Conservation (phyloP, 2,888 invertebrate species). For the Stenichneumon culpator region DNA sequence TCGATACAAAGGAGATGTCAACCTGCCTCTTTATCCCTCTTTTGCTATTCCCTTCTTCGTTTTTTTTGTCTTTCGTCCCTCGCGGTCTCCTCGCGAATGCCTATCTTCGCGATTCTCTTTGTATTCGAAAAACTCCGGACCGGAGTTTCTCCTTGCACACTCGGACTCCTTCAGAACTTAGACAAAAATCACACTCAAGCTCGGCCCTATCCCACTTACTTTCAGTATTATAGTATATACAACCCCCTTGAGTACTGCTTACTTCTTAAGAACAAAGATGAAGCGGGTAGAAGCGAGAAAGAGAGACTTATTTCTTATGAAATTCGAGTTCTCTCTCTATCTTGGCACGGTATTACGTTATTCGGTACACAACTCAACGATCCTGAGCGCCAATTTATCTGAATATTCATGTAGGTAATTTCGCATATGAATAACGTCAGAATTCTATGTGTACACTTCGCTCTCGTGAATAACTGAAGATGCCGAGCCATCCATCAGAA, state of each 20-base stretch:
- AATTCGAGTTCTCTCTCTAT: too few species aligned
- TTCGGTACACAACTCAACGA: too few species aligned
- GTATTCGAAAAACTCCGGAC: conserved; percentile 35
- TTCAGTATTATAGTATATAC: not conserved
- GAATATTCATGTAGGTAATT: too few species aligned
- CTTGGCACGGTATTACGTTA: too few species aligned
- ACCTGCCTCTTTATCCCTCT: conserved; percentile 7
- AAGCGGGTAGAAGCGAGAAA: too few species aligned
- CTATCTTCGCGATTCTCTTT: conserved; percentile 44
- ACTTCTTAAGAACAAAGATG: conserved; percentile 5
- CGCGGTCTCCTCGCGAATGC: conserved; percentile 13
- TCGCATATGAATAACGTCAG: too few species aligned
- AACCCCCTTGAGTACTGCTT: not conserved
- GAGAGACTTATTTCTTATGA: too few species aligned
- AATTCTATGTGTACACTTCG: too few species aligned
- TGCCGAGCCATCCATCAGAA: too few species aligned
- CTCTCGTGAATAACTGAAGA: too few species aligned
- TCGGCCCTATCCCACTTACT: conserved; percentile 14
- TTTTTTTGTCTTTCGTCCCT: not conserved
- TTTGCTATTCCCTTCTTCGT: not conserved
- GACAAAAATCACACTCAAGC: conserved; percentile 31
- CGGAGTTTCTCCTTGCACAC: not conserved
- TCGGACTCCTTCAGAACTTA: conserved; percentile 39
- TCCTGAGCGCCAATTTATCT: too few species aligned
- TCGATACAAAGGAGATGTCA: conserved; percentile 39